A percentile compares a stretch with the other conserved stretches of the same genome.
These are phyloP conservation scores for Furcifer pardalis DNA, from an alignment of 2,797 vertebrate species.

Conservation along the genomic window DNA sequence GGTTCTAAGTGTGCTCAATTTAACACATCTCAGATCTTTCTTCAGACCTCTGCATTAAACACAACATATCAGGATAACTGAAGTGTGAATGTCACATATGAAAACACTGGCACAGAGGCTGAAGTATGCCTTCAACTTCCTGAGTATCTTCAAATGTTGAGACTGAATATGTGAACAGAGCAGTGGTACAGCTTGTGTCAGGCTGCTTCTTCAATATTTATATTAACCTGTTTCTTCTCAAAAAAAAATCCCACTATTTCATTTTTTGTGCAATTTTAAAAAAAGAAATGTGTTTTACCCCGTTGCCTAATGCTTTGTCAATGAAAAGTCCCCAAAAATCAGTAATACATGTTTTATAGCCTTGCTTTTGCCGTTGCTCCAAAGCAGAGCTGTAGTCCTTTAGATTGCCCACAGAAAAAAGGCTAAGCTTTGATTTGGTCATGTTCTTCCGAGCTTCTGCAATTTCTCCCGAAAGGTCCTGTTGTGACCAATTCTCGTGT, in stretches of 20 bases:
- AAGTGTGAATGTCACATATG: not conserved
- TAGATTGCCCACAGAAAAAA: slow-evolving; percentile 69
- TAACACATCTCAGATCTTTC: not conserved
- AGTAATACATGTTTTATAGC: slow-evolving; percentile 68
- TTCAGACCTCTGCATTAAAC: not conserved
- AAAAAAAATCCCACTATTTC: too few species aligned
- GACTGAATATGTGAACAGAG: too few species aligned
- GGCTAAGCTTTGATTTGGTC: slow-evolving; percentile 69
- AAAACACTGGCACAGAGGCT: not conserved
- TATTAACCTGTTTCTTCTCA: not conserved
- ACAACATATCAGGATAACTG: not conserved
- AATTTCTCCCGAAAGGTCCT: slow-evolving; percentile 62
- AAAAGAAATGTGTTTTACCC: slow-evolving; percentile 37
- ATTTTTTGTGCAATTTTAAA: slow-evolving; percentile 14
- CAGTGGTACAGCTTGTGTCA: not conserved
- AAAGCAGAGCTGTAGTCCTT: slow-evolving; percentile 69
- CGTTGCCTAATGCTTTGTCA: slow-evolving; percentile 67
- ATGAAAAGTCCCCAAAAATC: slow-evolving; percentile 81
- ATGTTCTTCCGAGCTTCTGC: slow-evolving; percentile 67
- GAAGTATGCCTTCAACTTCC: not conserved
- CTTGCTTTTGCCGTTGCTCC: slow-evolving; percentile 62
- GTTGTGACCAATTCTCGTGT: slow-evolving; percentile 69
- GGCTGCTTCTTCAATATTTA: not conserved
- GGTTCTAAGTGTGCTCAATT: not conserved
- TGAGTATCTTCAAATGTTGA: not conserved